Conservation (phyloP, 2,888 invertebrate species). For the Melieria omissa region DNA sequence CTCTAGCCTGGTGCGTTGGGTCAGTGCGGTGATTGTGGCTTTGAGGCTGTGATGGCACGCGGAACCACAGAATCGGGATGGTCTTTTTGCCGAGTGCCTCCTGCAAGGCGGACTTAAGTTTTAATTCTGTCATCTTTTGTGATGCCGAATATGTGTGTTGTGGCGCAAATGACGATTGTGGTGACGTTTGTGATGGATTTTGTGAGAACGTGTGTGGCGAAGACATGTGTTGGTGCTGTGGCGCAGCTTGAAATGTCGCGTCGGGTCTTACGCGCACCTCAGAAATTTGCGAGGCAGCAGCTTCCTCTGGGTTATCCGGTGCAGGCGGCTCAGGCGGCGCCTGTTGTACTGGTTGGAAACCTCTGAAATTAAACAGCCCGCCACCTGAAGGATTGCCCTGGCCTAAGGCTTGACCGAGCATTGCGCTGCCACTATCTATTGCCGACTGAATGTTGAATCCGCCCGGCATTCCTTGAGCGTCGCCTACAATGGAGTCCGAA, state of each 20-base stretch:
- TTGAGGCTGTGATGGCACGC: conserved; percentile 41
- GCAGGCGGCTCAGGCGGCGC: conserved; percentile 1
- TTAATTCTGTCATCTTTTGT: conserved; percentile 46
- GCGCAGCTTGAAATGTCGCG: background rate
- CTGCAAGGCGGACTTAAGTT: conserved; percentile 46
- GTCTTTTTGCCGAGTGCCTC: conserved; percentile 45
- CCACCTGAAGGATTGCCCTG: conserved; percentile 24
- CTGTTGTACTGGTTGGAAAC: conserved; percentile 40
- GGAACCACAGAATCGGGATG: conserved; percentile 59
- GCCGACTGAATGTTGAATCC: conserved; percentile 17
- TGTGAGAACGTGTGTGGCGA: no score
- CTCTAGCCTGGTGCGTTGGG: background rate
- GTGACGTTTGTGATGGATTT: conserved; percentile 8
- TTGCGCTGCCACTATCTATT: conserved; percentile 40
- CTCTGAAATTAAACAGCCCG: conserved; percentile 42
- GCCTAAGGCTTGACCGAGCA: conserved; percentile 44
- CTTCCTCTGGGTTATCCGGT: conserved; percentile 15
- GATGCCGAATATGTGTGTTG: conserved; percentile 3
- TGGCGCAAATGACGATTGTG: background rate
- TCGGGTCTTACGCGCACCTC: conserved; percentile 58
- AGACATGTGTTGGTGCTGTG: background rate
- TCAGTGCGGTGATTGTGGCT: background rate
- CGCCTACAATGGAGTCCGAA: background rate
- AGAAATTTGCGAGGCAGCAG: conserved; percentile 54
- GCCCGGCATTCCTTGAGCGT: background rate